Evolutionary conservation across 2,888 invertebrate species (phyloP).

Genomic region (Endomychus coccineus): DNA sequence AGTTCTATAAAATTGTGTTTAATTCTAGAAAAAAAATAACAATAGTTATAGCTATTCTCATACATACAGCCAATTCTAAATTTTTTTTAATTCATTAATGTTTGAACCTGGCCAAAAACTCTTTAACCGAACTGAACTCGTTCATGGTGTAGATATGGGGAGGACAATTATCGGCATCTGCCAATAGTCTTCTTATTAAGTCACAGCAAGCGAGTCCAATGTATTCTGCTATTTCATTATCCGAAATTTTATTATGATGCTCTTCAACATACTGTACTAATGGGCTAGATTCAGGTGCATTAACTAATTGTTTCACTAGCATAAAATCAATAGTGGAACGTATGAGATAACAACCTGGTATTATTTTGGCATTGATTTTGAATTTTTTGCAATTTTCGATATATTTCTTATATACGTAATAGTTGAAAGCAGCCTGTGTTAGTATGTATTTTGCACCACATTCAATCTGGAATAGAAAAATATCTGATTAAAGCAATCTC

Average conservation of each 20-base stretch:
- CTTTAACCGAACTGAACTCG: conserved; percentile 23
- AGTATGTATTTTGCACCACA: conserved; percentile 81
- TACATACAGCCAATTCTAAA: too few relatives aligned
- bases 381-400: conserved; percentile 54
- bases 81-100: too few relatives aligned
- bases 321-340: conserved; percentile 51
- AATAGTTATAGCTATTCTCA: too few relatives aligned
- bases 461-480: conserved; percentile 52
- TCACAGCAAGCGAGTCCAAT: conserved; percentile 50
- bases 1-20: too few relatives aligned
- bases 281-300: conserved; percentile 56
- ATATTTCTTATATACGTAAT: conserved; percentile 56
- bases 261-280: conserved; percentile 52
- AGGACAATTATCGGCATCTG: conserved; percentile 38
- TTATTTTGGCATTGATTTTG: conserved; percentile 67
- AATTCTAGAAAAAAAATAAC: too few relatives aligned
- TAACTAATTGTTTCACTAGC: conserved; percentile 55
- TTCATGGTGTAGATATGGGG: conserved; percentile 34
- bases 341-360: conserved; percentile 72
- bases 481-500: too few relatives aligned
- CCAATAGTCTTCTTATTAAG: conserved; percentile 47
- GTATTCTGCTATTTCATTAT: conserved; percentile 46
- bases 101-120: too few relatives aligned
- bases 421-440: conserved; percentile 77
- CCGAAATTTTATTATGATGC: conserved; percentile 53